Conservation (phyloP, 2,888 invertebrate species). For the Leuctra nigra region DNA sequence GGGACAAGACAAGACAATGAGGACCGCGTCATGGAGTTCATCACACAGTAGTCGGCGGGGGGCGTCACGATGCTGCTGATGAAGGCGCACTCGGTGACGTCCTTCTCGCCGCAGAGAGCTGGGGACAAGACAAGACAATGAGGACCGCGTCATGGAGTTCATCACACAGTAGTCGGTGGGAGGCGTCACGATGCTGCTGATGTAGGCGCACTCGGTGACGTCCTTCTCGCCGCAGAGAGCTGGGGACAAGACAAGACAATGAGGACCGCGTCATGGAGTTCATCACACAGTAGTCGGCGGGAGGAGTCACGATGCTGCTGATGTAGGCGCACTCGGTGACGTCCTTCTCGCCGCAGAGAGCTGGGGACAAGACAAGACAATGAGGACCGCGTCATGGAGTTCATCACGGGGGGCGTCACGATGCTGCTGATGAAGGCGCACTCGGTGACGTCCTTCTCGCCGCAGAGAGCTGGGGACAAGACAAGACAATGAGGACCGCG, state of each 20-base stretch:
- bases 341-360: neutral
- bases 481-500: too few species aligned
- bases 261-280: too few species aligned
- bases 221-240: neutral
- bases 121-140: neutral
- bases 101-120: neutral
- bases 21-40: neutral
- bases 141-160: too few species aligned
- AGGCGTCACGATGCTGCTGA: neutral
- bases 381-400: too few species aligned
- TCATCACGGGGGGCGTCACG: too few species aligned
- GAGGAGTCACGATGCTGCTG: neutral
- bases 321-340: conserved; percentile 7
- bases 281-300: too few species aligned
- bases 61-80: neutral
- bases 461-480: neutral
- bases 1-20: neutral
- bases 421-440: conserved; percentile 3
- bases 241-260: neutral
- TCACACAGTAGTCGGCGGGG: neutral
- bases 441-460: neutral
- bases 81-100: conserved; percentile 6
- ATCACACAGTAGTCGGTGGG: too few species aligned
- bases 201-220: conserved; percentile 3
- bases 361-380: too few species aligned